Percentiles rank a stretch among this genome's conserved stretches.
Conservation (phyloP, 2,113 vertebrate species). For the Indicator indicator region DNA sequence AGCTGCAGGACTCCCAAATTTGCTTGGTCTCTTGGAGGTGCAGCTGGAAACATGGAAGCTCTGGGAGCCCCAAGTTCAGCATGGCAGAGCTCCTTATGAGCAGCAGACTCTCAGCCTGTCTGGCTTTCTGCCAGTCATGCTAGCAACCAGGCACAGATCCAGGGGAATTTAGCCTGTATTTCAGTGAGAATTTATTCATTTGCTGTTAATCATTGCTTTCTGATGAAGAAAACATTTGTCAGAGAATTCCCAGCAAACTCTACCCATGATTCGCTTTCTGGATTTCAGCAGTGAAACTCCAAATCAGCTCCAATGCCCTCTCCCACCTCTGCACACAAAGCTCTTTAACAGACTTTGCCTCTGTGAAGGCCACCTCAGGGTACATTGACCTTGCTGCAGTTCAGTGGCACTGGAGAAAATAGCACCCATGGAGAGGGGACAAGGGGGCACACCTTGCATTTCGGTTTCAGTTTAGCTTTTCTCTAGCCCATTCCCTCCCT, state of each 20-base stretch:
- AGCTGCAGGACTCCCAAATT: not conserved
- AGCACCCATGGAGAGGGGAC: not conserved
- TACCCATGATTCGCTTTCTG: not conserved
- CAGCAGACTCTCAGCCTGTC: not conserved
- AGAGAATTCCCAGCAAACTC: slow-evolving; percentile 10
- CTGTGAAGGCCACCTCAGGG: not conserved
- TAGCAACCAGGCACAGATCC: not conserved
- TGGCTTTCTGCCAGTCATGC: not conserved
- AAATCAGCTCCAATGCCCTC: not conserved
- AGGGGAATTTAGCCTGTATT: not conserved
- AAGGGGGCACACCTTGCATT: not conserved
- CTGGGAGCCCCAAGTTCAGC: not conserved
- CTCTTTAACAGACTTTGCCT: not conserved
- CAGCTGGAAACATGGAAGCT: not conserved
- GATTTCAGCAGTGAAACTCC: not conserved
- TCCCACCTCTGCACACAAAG: not conserved
- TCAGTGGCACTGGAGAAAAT: not conserved
- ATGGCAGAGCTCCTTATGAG: not conserved
- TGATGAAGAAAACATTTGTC: not conserved
- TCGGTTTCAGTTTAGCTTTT: not conserved
- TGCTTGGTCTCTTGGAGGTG: not conserved
- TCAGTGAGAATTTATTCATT: not conserved
- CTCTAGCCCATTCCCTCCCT: not conserved
- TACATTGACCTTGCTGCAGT: not conserved
- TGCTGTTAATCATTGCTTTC: not conserved